phyloP scores from a whole-genome alignment of 2,797 vertebrate genomes.

The Lateolabrax maculatus region DNA sequence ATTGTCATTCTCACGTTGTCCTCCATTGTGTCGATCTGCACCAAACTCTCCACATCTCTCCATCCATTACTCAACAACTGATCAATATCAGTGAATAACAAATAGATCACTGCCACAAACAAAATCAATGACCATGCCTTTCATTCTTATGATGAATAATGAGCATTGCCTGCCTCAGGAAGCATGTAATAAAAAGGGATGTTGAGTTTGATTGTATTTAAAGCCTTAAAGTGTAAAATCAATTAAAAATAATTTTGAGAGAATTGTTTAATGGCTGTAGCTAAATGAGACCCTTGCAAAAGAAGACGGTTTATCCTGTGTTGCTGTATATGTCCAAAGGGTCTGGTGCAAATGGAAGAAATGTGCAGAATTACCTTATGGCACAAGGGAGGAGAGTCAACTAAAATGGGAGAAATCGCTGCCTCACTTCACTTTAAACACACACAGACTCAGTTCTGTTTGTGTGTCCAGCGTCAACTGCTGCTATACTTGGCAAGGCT shows the following conservation, averaged over 20 bases:
- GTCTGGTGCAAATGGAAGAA: not conserved
- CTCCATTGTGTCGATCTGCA: not conserved
- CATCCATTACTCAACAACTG: conserved; percentile 20
- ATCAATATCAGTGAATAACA: conserved; percentile 44
- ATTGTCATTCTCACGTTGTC: not conserved
- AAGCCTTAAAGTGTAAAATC: conserved; percentile 3
- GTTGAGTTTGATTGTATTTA: conserved; percentile 14
- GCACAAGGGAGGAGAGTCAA: not conserved
- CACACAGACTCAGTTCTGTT: not conserved
- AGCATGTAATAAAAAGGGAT: not conserved
- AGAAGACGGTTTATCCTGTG: not conserved
- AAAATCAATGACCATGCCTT: conserved; percentile 22
- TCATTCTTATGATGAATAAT: conserved; percentile 14
- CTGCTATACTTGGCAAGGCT: not conserved
- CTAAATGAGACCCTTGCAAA: not conserved
- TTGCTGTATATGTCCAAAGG: not conserved
- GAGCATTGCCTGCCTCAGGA: conserved; percentile 1
- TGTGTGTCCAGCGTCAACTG: not conserved
- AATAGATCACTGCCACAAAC: conserved; percentile 30
- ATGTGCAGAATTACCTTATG: not conserved
- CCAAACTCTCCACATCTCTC: conserved; percentile 8
- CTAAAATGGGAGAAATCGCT: not conserved
- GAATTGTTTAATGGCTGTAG: not conserved
- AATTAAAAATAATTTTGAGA: conserved; percentile 20
- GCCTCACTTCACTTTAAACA: not conserved